Conservation (phyloP, 1,140 invertebrate genomes). For the Zaprionus gabonicus region DNA sequence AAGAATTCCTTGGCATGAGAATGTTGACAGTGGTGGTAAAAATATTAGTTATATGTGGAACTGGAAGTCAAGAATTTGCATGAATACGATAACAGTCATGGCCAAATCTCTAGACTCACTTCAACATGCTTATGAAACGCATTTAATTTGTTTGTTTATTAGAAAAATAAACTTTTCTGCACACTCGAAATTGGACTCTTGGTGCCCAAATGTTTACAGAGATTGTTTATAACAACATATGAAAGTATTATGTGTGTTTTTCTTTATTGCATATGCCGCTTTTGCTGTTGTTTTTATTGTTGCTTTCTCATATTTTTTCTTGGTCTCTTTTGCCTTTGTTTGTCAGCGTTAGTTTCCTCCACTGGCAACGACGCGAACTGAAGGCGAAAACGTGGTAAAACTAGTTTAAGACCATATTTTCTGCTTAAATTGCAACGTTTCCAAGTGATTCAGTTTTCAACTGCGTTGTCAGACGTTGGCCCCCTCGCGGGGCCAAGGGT, state of each 20-base stretch:
- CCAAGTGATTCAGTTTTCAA: constrained; percentile 69
- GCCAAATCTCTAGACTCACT: background rate
- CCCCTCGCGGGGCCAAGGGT: too few relatives aligned
- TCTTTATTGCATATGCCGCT: constrained; percentile 8
- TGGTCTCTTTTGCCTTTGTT: constrained; percentile 23
- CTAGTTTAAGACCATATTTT: constrained; percentile 83
- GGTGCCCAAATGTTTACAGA: background rate
- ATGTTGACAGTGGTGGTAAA: background rate
- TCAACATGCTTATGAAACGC: background rate
- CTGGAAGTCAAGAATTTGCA: background rate
- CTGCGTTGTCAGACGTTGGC: background rate
- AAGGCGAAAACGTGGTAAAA: constrained; percentile 65
- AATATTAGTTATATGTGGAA: background rate
- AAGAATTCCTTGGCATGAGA: background rate
- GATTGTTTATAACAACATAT: background rate
- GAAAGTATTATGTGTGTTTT: constrained; percentile 14
- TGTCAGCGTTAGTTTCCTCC: constrained; percentile 27
- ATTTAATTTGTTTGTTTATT: background rate
- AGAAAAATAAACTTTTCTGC: background rate
- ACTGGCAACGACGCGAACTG: constrained; percentile 4
- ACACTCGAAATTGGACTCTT: background rate
- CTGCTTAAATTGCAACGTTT: constrained; percentile 77
- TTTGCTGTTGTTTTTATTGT: constrained; percentile 11
- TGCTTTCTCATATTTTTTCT: constrained; percentile 23
- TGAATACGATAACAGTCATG: background rate